Conservation (phyloP, 2,797 vertebrate genomes). For the Fundulus diaphanus region DNA sequence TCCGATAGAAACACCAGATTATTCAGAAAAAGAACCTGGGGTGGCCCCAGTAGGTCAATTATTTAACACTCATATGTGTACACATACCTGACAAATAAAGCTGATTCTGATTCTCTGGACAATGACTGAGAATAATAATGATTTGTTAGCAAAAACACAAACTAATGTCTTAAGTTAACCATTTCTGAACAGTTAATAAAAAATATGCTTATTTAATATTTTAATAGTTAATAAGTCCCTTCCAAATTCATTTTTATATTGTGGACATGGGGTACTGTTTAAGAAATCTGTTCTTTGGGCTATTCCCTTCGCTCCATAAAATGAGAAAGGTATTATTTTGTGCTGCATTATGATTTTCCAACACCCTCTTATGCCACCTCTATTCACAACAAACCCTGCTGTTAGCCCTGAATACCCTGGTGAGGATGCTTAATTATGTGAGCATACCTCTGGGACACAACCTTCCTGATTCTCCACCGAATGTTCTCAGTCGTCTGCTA, state of each 20-base stretch:
- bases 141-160: not conserved
- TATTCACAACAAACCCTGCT: conserved; percentile 84
- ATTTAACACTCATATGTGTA: too few species aligned
- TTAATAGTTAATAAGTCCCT: not conserved
- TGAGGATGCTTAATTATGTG: conserved; percentile 85
- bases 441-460: conserved; percentile 81
- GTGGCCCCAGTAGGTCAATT: too few species aligned
- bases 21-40: too few species aligned
- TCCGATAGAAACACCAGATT: too few species aligned
- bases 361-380: conserved; percentile 80
- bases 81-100: too few species aligned
- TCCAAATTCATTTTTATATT: not conserved
- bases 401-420: conserved; percentile 84
- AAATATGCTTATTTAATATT: not conserved
- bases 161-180: not conserved
- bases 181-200: not conserved
- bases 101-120: too few species aligned
- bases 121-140: not conserved
- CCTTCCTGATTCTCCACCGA: conserved; percentile 80
- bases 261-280: conserved; percentile 23
- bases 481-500: conserved; percentile 80
- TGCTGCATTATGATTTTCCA: conserved; percentile 76
- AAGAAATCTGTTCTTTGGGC: conserved; percentile 33
- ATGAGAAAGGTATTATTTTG: conserved; percentile 72
- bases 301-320: conserved; percentile 61